phyloP scores from a whole-genome alignment of 2,888 invertebrate species.

The Coelinius sp. region DNA sequence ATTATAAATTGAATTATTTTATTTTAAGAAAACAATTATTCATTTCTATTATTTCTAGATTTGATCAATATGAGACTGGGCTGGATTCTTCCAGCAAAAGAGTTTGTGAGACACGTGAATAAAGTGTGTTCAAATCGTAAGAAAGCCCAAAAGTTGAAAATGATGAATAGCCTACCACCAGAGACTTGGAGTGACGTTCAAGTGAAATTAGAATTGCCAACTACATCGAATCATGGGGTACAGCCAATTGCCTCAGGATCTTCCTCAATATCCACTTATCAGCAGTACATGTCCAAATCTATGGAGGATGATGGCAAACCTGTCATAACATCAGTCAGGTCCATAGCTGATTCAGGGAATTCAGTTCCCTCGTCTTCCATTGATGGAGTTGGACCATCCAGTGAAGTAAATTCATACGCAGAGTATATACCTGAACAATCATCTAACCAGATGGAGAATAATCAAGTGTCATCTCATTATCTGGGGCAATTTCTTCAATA shows the following conservation, averaged over 20 bases:
- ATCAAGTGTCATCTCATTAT: neutral
- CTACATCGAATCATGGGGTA: neutral
- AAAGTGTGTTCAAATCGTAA: conserved; percentile 31
- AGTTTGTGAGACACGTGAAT: conserved; percentile 28
- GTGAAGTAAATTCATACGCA: neutral
- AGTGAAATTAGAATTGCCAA: conserved; percentile 6
- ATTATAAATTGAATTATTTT: neutral
- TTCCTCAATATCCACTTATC: neutral
- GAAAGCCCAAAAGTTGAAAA: neutral
- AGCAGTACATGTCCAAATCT: neutral
- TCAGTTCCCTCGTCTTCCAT: neutral
- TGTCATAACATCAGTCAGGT: neutral
- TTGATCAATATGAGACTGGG: conserved; percentile 29
- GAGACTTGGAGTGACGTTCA: neutral
- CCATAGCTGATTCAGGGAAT: neutral
- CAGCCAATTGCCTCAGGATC: neutral
- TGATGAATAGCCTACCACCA: neutral
- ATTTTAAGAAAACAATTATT: too few species aligned
- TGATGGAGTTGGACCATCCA: neutral
- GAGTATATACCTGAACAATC: neutral
- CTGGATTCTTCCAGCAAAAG: conserved; percentile 14
- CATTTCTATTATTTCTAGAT: neutral
- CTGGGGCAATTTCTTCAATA: neutral
- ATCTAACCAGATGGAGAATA: neutral
- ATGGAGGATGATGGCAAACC: neutral